These are phyloP conservation scores for Scrobipalpa costella DNA, from an alignment of 2,888 invertebrate species.

Conservation along the genomic window DNA sequence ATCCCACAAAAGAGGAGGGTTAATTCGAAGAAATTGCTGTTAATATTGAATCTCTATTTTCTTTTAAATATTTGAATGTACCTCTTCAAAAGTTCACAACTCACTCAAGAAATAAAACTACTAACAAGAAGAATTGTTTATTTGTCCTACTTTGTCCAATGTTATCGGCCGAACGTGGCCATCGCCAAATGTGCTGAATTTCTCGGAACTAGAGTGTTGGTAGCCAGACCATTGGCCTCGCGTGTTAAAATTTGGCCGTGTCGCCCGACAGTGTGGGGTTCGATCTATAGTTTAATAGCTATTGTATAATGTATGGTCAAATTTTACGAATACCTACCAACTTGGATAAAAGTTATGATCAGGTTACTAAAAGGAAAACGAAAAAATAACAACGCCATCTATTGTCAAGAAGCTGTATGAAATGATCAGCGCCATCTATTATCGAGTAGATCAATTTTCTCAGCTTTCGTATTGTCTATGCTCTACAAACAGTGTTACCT, in stretches of 20 bases:
- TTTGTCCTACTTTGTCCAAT: constrained; percentile 11
- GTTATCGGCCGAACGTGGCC: constrained; percentile 14
- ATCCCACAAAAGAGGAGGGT: no score
- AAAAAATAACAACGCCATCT: not conserved
- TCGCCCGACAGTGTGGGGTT: not conserved
- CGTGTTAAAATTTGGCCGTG: constrained; percentile 29
- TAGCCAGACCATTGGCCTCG: constrained; percentile 27
- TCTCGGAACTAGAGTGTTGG: constrained; percentile 33
- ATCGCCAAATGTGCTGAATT: constrained; percentile 30
- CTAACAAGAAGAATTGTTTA: constrained; percentile 1
- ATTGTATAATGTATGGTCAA: not conserved
- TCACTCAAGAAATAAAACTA: not conserved
- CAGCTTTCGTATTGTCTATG: not conserved
- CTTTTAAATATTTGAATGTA: no score
- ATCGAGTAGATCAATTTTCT: constrained; percentile 11
- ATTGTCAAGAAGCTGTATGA: not conserved
- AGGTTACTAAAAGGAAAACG: not conserved
- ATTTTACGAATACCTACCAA: not conserved
- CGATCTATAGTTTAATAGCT: not conserved
- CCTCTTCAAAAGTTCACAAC: no score
- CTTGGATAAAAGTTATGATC: not conserved
- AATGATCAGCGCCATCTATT: constrained; percentile 5
- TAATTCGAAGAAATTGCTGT: no score
- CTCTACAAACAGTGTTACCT: not conserved
- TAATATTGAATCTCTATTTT: no score